Conservation (phyloP, 2,113 vertebrate genomes). For the Antennarius striatus region DNA sequence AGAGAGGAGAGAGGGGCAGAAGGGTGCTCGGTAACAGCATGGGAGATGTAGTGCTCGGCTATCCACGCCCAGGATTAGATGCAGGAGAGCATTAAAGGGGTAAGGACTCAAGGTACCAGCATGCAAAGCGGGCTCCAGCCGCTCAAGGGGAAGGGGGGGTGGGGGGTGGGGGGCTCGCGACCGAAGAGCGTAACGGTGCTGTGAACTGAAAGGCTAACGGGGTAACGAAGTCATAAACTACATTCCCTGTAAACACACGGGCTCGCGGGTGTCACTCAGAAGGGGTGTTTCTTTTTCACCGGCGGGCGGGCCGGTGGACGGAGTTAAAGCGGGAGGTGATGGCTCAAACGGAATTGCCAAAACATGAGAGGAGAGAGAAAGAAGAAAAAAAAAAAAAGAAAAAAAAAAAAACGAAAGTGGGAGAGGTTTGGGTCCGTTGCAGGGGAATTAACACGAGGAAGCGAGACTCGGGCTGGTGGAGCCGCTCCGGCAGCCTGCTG, state of each 20-base stretch:
- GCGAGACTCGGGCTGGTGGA: conserved; percentile 50
- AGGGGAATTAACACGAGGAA: conserved; percentile 72
- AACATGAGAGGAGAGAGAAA: conserved; percentile 49
- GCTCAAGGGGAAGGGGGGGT: conserved; percentile 78
- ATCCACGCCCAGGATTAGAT: conserved; percentile 78
- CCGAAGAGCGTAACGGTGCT: conserved; percentile 80
- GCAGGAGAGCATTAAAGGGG: conserved; percentile 72
- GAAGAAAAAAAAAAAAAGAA: too few relatives aligned
- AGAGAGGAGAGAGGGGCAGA: conserved; percentile 68
- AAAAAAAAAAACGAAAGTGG: conserved; percentile 12
- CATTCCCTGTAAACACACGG: conserved; percentile 20
- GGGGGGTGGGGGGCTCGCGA: conserved; percentile 71
- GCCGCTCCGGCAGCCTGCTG: conserved; percentile 40
- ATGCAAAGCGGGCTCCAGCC: conserved; percentile 80
- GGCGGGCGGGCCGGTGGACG: conserved; percentile 41
- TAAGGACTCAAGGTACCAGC: conserved; percentile 80
- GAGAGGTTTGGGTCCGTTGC: conserved; percentile 62
- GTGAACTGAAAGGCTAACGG: conserved; percentile 78
- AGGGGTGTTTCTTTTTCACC: not conserved
- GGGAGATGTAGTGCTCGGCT: conserved; percentile 82
- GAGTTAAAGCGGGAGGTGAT: conserved; percentile 27
- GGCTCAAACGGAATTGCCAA: conserved; percentile 34
- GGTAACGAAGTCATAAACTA: conserved; percentile 76
- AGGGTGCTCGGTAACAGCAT: conserved; percentile 68
- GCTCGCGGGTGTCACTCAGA: not conserved